Evolutionary conservation across 2,797 vertebrate species (phyloP).

Genomic region (Cheirogaleus major): DNA sequence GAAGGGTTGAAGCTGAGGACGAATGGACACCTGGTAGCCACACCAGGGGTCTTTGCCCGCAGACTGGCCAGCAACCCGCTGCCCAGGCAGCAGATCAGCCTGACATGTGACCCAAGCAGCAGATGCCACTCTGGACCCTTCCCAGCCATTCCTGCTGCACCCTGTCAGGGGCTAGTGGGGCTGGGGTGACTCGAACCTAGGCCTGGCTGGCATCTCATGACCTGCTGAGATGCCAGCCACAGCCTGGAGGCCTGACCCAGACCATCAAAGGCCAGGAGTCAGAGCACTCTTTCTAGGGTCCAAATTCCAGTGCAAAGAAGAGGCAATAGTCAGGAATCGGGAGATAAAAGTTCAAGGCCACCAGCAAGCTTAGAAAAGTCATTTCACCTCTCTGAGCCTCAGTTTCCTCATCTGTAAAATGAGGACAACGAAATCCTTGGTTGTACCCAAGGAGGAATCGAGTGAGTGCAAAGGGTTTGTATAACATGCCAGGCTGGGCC

Average conservation of each 20-base stretch:
- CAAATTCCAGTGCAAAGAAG: neutral
- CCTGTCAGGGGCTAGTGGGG: neutral
- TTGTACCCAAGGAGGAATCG: neutral
- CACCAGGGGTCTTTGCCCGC: neutral
- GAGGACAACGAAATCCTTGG: neutral
- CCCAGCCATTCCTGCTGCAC: conserved; percentile 25
- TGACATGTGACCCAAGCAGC: conserved; percentile 53
- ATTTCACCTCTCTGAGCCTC: neutral
- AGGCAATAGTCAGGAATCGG: neutral
- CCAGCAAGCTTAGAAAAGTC: neutral
- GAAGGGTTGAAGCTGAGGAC: neutral
- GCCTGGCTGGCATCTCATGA: neutral
- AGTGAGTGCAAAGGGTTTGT: neutral
- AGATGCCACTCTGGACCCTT: conserved; percentile 52
- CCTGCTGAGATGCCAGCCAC: neutral
- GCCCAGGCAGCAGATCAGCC: conserved; percentile 54
- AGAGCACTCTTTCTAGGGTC: neutral
- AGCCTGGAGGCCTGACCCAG: neutral
- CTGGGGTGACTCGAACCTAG: neutral
- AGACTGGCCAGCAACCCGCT: neutral
- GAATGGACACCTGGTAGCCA: neutral
- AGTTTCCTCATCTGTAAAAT: conserved; percentile 25
- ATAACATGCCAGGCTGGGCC: neutral
- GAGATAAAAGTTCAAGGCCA: neutral
- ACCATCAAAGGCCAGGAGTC: neutral